A percentile compares a stretch with the other conserved stretches of the same genome.
Evolutionary conservation across 2,888 invertebrate genomes (phyloP).

Genomic region (Flexamia atlantica): DNA sequence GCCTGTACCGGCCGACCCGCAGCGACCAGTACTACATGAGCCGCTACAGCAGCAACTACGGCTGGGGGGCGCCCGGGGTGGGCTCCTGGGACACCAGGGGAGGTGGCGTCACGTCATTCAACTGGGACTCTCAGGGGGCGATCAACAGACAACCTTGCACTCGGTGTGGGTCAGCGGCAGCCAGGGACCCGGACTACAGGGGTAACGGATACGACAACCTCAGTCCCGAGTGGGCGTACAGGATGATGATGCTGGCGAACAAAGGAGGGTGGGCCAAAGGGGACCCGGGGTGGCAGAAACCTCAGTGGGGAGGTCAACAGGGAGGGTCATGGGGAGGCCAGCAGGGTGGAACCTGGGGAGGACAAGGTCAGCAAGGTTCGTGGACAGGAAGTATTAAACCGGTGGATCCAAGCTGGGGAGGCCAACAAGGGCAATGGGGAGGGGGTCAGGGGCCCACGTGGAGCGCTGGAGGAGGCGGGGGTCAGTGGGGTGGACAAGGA

Average conservation of each 20-base stretch:
- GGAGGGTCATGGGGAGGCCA: slow-evolving; percentile 48
- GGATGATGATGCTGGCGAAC: slow-evolving; percentile 59
- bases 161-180: slow-evolving; percentile 57
- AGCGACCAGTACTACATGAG: slow-evolving; percentile 57
- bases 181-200: slow-evolving; percentile 67
- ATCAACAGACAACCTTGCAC: slow-evolving; percentile 35
- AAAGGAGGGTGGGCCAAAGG: slow-evolving; percentile 50
- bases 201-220: slow-evolving; percentile 71
- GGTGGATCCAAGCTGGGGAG: slow-evolving; percentile 48
- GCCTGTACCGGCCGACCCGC: slow-evolving; percentile 47
- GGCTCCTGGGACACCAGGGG: slow-evolving; percentile 69
- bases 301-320: background rate
- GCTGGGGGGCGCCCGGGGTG: slow-evolving; percentile 54
- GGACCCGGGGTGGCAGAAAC: slow-evolving; percentile 44
- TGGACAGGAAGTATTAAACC: slow-evolving; percentile 54
- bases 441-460: slow-evolving; percentile 39
- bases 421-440: slow-evolving; percentile 33
- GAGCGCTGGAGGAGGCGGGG: slow-evolving; percentile 42
- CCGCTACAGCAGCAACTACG: slow-evolving; percentile 52
- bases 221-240: slow-evolving; percentile 70
- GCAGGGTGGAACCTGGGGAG: slow-evolving; percentile 44
- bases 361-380: slow-evolving; percentile 24
- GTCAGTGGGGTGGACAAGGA: slow-evolving; percentile 33
- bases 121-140: slow-evolving; percentile 67
- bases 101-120: slow-evolving; percentile 68